phyloP scores from a whole-genome alignment of 1,140 invertebrate species.

The Drosophila parabipectinata region DNA sequence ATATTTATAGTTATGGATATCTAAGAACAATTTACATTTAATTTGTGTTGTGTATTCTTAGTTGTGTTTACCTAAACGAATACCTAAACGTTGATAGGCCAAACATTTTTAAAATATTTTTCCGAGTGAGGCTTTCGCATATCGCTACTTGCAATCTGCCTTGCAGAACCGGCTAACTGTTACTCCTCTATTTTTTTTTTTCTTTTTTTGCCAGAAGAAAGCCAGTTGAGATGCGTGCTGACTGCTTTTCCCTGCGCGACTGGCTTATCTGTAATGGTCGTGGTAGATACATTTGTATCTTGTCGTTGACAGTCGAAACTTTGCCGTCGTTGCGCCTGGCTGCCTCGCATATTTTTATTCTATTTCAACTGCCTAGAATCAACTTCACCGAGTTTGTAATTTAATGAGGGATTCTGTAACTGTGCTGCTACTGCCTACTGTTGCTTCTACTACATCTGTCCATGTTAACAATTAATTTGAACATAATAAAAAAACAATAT shows the following conservation, averaged over 20 bases:
- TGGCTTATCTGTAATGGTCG: constrained; percentile 40
- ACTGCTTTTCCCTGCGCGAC: constrained; percentile 23
- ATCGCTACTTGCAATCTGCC: constrained; percentile 50
- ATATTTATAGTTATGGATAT: background rate
- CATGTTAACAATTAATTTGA: constrained; percentile 55
- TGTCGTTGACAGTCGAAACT: constrained; percentile 60
- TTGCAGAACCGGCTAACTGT: constrained; percentile 79
- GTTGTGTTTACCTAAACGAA: too few relatives aligned
- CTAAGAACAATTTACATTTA: background rate
- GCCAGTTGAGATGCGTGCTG: constrained; percentile 48
- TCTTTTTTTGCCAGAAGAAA: constrained; percentile 39
- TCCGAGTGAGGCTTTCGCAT: constrained; percentile 43
- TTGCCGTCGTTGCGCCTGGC: constrained; percentile 49
- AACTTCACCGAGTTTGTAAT: constrained; percentile 27
- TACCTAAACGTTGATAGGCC: background rate
- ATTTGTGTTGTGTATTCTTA: too few relatives aligned
- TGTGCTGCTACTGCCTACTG: constrained; percentile 9
- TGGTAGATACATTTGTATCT: constrained; percentile 70
- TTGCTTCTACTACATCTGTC: background rate
- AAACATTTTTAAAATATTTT: background rate
- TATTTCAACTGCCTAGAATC: constrained; percentile 22
- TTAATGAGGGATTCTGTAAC: constrained; percentile 43
- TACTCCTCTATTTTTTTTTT: constrained; percentile 40
- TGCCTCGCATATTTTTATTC: constrained; percentile 23
- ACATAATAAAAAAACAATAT: constrained; percentile 49